These are phyloP conservation scores for Lanius collurio DNA, from an alignment of 2,113 vertebrate genomes.

Conservation along the genomic window DNA sequence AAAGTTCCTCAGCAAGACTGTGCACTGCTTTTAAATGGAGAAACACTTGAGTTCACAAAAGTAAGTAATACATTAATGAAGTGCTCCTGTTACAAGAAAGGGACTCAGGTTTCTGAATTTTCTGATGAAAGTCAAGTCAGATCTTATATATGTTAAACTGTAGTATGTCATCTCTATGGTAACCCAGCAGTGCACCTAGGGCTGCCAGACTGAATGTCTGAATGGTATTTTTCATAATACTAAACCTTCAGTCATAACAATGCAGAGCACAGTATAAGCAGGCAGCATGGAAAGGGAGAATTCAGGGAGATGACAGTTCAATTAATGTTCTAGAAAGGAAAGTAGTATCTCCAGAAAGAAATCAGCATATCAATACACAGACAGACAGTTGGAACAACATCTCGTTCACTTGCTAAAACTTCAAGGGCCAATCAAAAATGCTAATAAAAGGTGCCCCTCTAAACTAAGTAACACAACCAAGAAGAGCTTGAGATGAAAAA, in stretches of 20 bases:
- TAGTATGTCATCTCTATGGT: neutral
- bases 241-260: neutral
- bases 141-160: neutral
- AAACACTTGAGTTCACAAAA: neutral
- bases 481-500: neutral
- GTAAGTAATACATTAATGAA: neutral
- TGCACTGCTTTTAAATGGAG: neutral
- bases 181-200: neutral
- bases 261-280: neutral
- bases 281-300: neutral
- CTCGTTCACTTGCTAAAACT: neutral
- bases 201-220: neutral
- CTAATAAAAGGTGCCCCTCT: neutral
- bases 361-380: neutral
- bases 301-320: neutral
- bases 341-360: neutral
- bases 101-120: neutral
- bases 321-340: neutral
- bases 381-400: neutral
- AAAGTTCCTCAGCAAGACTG: neutral
- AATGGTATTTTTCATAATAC: neutral
- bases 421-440: neutral
- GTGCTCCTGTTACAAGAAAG: neutral
- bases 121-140: neutral
- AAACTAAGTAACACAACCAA: neutral